These are phyloP conservation scores for Lontra canadensis DNA, from an alignment of 2,113 vertebrate genomes.

Conservation along the genomic window DNA sequence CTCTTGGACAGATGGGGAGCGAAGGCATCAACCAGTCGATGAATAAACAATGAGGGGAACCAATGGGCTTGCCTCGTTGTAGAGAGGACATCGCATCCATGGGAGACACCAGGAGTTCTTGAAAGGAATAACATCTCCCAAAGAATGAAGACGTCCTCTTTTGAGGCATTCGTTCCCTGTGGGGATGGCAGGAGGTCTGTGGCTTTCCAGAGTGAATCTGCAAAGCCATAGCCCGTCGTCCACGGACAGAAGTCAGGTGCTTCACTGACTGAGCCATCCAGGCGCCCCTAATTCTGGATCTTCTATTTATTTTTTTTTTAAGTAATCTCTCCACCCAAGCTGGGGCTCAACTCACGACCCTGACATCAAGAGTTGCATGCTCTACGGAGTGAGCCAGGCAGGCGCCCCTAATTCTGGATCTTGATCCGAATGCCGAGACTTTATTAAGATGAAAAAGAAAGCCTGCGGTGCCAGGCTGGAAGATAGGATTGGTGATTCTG, in stretches of 20 bases:
- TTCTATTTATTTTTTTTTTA: neutral
- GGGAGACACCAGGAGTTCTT: neutral
- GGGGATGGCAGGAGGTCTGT: neutral
- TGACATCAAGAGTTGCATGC: neutral
- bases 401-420: neutral
- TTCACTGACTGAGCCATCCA: too few species aligned
- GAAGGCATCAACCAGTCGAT: neutral
- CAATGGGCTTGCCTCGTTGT: neutral
- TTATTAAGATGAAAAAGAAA: neutral
- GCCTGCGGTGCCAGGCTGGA: neutral
- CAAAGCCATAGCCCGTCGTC: neutral
- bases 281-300: too few species aligned
- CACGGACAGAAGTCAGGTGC: too few species aligned
- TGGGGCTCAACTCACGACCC: neutral
- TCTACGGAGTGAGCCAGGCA: neutral
- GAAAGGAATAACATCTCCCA: neutral
- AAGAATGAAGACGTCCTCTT: neutral
- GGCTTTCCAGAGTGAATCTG: neutral
- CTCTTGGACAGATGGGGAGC: neutral
- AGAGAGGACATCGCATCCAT: too few species aligned
- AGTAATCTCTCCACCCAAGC: neutral
- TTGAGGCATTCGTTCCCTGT: neutral
- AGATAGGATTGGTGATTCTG: neutral
- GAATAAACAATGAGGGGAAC: neutral
- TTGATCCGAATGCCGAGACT: neutral